These are phyloP conservation scores for Mythimna lalbum DNA, from an alignment of 2,888 invertebrate species.

Conservation along the genomic window DNA sequence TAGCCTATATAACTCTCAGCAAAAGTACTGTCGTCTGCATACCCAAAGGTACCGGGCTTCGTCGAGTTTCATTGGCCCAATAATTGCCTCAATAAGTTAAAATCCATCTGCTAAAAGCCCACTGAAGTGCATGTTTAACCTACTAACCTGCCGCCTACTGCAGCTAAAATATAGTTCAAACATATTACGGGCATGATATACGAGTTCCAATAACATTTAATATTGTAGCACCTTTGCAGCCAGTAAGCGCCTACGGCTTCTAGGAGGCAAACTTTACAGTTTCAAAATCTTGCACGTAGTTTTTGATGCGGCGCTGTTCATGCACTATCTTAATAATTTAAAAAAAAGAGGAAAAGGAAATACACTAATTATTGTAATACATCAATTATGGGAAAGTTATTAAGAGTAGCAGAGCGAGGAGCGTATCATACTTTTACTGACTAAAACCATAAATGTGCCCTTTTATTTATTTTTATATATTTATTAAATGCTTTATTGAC, in stretches of 20 bases:
- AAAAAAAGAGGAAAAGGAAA: background rate
- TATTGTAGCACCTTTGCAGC: constrained; percentile 16
- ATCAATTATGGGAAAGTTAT: no score
- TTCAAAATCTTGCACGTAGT: constrained; percentile 5
- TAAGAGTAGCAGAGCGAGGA: no score
- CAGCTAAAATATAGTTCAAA: constrained; percentile 36
- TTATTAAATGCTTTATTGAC: no score
- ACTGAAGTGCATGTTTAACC: constrained; percentile 39
- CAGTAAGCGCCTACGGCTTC: constrained; percentile 34
- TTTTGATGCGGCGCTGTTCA: background rate
- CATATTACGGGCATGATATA: constrained; percentile 42
- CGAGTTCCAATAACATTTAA: constrained; percentile 54
- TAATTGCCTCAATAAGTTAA: background rate
- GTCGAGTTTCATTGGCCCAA: background rate
- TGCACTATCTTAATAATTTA: no score
- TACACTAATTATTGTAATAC: no score
- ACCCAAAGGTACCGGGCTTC: no score
- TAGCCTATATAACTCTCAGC: no score
- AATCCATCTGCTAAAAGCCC: constrained; percentile 6
- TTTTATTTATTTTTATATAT: no score
- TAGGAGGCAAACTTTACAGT: constrained; percentile 8
- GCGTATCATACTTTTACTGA: no score
- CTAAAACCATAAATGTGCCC: no score
- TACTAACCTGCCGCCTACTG: constrained; percentile 30
- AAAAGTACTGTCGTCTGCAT: no score